A percentile compares a stretch with the other conserved stretches of the same genome.
Conservation (phyloP, 1,140 invertebrate species). For the Theocolax elegans region DNA sequence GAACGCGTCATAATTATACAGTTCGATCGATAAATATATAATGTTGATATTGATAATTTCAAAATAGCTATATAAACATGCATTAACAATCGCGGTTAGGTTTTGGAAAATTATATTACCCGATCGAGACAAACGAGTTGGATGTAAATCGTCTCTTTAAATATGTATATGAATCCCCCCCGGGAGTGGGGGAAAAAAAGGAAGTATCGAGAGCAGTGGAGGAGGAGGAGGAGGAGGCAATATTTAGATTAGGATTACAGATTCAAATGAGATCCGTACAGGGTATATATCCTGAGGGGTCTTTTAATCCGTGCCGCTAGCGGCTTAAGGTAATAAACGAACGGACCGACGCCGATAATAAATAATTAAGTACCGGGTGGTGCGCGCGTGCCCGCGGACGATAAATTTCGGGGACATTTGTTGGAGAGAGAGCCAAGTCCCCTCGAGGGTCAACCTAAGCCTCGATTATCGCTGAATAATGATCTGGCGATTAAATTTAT, state of each 20-base stretch:
- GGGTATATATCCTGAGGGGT: conserved; percentile 11
- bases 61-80: too few species aligned
- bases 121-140: too few species aligned
- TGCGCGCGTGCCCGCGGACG: conserved; percentile 2
- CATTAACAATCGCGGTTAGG: too few species aligned
- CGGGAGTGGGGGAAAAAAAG: background rate
- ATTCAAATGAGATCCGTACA: conserved; percentile 34
- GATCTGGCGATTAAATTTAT: conserved; percentile 39
- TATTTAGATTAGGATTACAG: conserved; percentile 17
- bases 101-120: too few species aligned
- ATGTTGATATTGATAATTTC: too few species aligned
- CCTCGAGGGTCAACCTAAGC: background rate
- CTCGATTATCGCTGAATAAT: conserved; percentile 41
- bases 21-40: too few species aligned
- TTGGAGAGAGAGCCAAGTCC: too few species aligned
- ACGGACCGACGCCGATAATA: conserved; percentile 28
- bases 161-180: too few species aligned
- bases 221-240: background rate
- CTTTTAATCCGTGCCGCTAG: conserved; percentile 3
- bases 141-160: too few species aligned
- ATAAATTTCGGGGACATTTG: conserved; percentile 38
- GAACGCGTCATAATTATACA: too few species aligned
- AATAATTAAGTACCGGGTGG: conserved; percentile 38
- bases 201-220: background rate
- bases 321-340: conserved; percentile 30